Conservation (phyloP, 2,113 vertebrate genomes). For the Elachura formosa region DNA sequence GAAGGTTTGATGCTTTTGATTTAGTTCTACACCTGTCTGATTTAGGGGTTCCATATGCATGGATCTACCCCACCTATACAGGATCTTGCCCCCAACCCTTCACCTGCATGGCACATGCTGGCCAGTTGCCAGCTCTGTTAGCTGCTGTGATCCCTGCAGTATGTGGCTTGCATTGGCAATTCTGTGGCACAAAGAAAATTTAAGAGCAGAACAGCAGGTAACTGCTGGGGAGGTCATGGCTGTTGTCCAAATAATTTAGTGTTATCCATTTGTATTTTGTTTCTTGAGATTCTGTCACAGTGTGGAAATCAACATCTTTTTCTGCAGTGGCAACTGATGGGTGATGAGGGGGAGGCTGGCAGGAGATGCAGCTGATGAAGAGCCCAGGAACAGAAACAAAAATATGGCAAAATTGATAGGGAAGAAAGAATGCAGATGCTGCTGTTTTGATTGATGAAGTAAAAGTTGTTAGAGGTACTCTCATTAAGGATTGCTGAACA, state of each 20-base stretch:
- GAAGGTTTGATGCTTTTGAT: not conserved
- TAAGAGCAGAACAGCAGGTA: not conserved
- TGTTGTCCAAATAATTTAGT: not conserved
- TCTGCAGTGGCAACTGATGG: not conserved
- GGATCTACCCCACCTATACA: not conserved
- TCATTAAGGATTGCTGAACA: not conserved
- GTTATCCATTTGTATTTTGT: not conserved
- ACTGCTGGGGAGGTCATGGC: not conserved
- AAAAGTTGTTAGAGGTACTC: not conserved
- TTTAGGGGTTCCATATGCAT: not conserved
- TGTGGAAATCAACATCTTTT: not conserved
- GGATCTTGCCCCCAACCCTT: not conserved
- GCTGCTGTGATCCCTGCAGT: not conserved
- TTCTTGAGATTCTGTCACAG: not conserved
- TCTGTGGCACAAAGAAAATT: not conserved
- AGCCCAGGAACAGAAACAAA: not conserved
- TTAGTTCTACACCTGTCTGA: not conserved
- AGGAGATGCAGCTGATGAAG: not conserved
- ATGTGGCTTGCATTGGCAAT: not conserved
- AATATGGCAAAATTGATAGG: not conserved
- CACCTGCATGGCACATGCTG: not conserved
- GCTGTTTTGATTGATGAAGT: slow-evolving; percentile 7
- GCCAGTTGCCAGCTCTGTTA: not conserved
- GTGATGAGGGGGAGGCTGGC: not conserved
- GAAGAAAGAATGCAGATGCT: slow-evolving; percentile 1